Base-by-base conservation (phyloP, 2,113 vertebrate genomes). In the Zosterops lateralis region DNA sequence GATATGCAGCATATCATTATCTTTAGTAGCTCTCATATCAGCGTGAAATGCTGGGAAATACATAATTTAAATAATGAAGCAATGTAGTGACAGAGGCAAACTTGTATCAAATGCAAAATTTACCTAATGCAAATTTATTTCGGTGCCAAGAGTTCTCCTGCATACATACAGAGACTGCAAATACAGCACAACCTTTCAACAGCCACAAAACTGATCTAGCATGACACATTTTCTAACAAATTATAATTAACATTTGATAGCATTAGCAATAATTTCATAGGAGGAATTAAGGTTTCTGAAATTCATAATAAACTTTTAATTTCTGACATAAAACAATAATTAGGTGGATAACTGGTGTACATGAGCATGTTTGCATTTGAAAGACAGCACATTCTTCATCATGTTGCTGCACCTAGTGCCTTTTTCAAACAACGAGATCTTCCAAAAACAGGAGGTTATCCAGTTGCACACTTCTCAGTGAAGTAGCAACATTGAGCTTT, bases 401-500 rank as follows among this genome's bases (percentile, higher is more conserved):
- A 31, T 7, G 26, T 25, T 84, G n/a, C 60, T 50, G 82, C 58
- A 91, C 48, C 70, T 40, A 93, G n/a, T 80, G 57, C 61, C 50
- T 84, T 74, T 91, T 91, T 83, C 68, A 76, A 95, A 89, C 70
- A 77, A 67, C 42, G 17, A 47, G 40, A 45, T 91, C 94, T 97
- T 95, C 68, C 34, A 89, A 36, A 79, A 81, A 13, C 80, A 38
- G 92, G 60, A 77, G 84, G 34, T 96, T 83, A 86, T 48, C 67
- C 74, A 95, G 95, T 88, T 72, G 73, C 62, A 94, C 31, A 44
- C 92, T 86, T 94, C 94, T 86, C 93, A 89, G 84, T 94, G 87
- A 96, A 96, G 95, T 60, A 92, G 83, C 90, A 71, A 88, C 68
- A 83, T 62, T 90, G 82, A 95, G 74, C 87, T 93, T 83, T 91